Conservation (phyloP, 2,113 vertebrate species). For the Salvelinus namaycush region DNA sequence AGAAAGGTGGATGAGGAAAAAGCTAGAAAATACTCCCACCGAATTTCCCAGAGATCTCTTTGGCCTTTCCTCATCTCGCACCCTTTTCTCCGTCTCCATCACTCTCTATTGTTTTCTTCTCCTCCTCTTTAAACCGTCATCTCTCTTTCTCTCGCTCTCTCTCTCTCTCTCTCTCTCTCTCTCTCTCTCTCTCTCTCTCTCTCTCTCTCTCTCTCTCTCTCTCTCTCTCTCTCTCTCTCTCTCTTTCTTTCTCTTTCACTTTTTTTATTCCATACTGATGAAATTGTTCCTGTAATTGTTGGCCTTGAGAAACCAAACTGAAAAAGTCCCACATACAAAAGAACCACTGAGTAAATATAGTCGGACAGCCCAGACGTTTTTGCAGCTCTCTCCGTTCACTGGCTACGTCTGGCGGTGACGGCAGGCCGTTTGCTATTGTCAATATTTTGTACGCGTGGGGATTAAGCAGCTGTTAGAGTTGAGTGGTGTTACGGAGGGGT, state of each 20-base stretch:
- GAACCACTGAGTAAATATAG: constrained; percentile 59
- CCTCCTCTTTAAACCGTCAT: neutral
- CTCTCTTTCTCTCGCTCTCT: neutral
- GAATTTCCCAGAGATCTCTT: constrained; percentile 26
- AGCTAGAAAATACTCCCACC: neutral
- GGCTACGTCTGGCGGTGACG: neutral
- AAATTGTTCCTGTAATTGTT: constrained; percentile 66
- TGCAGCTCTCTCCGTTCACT: constrained; percentile 15
- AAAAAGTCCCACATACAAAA: constrained; percentile 62
- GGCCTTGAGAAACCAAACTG: constrained; percentile 42
- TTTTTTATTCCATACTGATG: constrained; percentile 56
- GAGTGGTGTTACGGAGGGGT: neutral
- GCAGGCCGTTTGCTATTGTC: constrained; percentile 34
- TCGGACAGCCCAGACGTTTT: constrained; percentile 42
- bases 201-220: neutral
- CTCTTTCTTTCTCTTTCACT: neutral
- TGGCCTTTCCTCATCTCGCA: neutral
- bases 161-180: neutral
- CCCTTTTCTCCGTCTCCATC: neutral
- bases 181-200: neutral
- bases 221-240: neutral
- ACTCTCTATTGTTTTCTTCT: neutral
- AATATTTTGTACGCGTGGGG: constrained; percentile 22
- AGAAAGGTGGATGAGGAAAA: neutral
- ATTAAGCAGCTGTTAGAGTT: constrained; percentile 47